Conservation (phyloP, 2,888 invertebrate species). For the Strigamia maritima region DNA sequence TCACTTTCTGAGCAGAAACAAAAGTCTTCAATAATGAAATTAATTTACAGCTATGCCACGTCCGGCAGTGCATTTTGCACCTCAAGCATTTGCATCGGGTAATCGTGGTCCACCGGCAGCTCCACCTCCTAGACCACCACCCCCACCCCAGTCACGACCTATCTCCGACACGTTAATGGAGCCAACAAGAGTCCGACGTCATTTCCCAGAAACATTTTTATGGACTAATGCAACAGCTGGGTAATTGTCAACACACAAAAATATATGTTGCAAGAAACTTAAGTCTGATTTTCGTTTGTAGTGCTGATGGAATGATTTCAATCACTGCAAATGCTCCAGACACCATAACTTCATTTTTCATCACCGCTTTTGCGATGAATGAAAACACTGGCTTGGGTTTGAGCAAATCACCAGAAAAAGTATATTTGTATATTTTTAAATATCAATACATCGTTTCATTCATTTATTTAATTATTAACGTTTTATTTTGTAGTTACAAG, state of each 20-base stretch:
- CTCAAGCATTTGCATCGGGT: neutral
- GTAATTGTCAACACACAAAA: neutral
- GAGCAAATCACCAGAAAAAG: constrained; percentile 50
- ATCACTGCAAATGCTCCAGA: constrained; percentile 54
- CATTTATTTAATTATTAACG: neutral
- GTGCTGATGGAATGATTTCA: constrained; percentile 52
- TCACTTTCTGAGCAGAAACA: neutral
- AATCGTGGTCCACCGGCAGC: neutral
- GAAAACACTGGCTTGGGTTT: constrained; percentile 54
- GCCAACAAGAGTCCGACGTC: constrained; percentile 35
- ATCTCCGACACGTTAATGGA: neutral
- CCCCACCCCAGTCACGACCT: neutral
- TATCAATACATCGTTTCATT: neutral
- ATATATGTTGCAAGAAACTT: neutral
- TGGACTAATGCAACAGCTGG: constrained; percentile 53
- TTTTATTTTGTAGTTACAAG: constrained; percentile 50
- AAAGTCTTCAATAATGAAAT: too few species aligned
- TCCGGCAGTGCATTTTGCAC: neutral
- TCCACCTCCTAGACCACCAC: too few species aligned
- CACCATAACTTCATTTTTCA: constrained; percentile 58
- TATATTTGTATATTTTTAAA: constrained; percentile 42
- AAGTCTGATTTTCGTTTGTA: constrained; percentile 45
- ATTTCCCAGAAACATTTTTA: constrained; percentile 68
- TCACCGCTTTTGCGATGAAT: constrained; percentile 56
- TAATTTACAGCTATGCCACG: neutral